These are phyloP conservation scores for Sturnus vulgaris DNA, from an alignment of 2,113 vertebrate species.

Conservation along the genomic window DNA sequence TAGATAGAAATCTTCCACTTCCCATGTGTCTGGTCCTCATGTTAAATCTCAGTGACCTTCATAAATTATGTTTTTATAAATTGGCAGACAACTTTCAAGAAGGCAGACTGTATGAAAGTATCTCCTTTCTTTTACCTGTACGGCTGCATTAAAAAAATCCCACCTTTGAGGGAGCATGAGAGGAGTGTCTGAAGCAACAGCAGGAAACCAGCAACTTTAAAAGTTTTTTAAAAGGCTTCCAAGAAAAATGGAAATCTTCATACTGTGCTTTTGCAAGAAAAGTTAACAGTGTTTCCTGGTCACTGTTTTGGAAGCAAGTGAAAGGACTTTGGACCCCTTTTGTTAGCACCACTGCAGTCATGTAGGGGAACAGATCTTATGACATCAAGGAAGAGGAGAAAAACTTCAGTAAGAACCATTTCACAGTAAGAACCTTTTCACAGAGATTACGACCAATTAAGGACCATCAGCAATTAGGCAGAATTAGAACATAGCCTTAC, in stretches of 20 bases:
- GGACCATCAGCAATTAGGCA: not conserved
- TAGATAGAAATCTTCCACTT: slow-evolving; percentile 5
- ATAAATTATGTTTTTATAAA: not conserved
- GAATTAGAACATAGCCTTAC: not conserved
- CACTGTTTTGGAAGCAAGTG: not conserved
- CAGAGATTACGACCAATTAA: rapidly evolving
- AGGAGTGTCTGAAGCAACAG: not conserved
- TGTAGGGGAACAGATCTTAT: not conserved
- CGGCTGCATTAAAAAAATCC: not conserved
- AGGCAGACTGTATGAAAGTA: not conserved
- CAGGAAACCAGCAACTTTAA: not conserved
- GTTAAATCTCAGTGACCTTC: slow-evolving; percentile 46
- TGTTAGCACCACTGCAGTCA: not conserved
- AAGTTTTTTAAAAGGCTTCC: not conserved
- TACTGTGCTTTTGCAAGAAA: not conserved
- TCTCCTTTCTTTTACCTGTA: not conserved
- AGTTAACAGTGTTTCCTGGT: not conserved
- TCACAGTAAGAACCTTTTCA: not conserved
- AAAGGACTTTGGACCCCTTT: not conserved
- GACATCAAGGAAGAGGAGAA: not conserved
- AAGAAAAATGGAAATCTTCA: not conserved
- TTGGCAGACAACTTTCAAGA: not conserved
- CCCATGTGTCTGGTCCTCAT: not conserved
- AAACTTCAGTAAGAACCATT: not conserved
- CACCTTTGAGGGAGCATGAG: not conserved